Evolutionary conservation across 1,140 invertebrate genomes (phyloP).

Genomic region (Nixonia krombeini): DNA sequence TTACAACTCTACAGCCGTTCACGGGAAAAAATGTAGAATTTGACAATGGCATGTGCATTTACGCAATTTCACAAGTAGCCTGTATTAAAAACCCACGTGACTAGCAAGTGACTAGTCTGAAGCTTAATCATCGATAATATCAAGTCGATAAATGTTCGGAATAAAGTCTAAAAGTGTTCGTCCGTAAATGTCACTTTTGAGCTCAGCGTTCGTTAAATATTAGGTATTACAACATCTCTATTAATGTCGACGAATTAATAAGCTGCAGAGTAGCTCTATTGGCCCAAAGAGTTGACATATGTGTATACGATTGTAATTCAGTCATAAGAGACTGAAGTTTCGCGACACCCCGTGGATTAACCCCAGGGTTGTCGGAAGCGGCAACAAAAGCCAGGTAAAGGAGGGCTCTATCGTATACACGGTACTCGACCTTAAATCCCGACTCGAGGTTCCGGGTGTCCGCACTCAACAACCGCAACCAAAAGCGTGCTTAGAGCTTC

Average conservation of each 20-base stretch:
- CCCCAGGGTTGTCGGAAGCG: constrained; percentile 22
- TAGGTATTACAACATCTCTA: no score
- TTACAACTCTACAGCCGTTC: no score
- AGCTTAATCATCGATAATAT: neutral
- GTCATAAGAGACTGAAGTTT: constrained; percentile 30
- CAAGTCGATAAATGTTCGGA: no score
- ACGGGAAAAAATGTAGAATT: no score
- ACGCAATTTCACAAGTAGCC: no score
- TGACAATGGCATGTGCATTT: no score
- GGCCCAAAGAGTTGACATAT: constrained; percentile 43
- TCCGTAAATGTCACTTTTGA: no score
- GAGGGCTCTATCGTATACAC: constrained; percentile 36
- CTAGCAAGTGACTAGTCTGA: no score
- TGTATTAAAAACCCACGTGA: no score
- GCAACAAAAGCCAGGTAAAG: constrained; percentile 46
- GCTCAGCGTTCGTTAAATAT: no score
- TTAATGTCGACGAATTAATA: constrained; percentile 20
- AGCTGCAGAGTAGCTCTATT: constrained; percentile 41
- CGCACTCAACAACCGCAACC: constrained; percentile 43
- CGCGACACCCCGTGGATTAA: constrained; percentile 44
- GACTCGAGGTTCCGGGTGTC: constrained; percentile 45
- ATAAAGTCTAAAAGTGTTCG: no score
- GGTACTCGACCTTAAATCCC: constrained; percentile 49
- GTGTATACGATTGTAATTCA: constrained; percentile 23
- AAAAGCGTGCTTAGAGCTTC: constrained; percentile 35